Percentiles rank a stretch among this genome's conserved stretches.
phyloP scores from a whole-genome alignment of 2,797 vertebrate species.

The Coreius guichenoti region DNA sequence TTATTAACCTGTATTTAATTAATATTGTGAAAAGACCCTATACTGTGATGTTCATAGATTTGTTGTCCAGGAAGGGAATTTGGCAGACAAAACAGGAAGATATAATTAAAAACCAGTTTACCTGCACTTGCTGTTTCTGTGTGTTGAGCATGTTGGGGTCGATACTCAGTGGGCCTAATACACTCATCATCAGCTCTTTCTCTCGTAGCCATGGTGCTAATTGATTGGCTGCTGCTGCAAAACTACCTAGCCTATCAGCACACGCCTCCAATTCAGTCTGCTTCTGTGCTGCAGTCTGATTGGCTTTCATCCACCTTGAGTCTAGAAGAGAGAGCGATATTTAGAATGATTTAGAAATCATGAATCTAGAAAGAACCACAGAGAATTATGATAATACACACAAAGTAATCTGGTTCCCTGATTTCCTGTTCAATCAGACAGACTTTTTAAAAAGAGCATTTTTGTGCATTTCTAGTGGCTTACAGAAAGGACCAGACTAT shows the following conservation, averaged over 20 bases:
- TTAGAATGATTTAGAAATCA: background rate
- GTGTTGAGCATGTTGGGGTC: slow-evolving; percentile 98
- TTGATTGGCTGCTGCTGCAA: slow-evolving; percentile 88
- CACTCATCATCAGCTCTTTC: slow-evolving; percentile 99
- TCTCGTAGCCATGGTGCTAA: slow-evolving; percentile 94
- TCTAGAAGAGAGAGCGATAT: slow-evolving; percentile 73
- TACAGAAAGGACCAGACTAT: background rate
- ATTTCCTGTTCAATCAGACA: background rate
- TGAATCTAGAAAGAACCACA: background rate
- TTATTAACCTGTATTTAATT: background rate
- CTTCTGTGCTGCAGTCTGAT: slow-evolving; percentile 84
- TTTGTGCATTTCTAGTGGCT: background rate
- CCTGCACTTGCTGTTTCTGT: slow-evolving; percentile 98
- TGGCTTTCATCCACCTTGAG: slow-evolving; percentile 88
- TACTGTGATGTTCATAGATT: background rate
- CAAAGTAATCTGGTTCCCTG: background rate
- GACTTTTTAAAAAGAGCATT: background rate
- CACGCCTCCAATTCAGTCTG: slow-evolving; percentile 94
- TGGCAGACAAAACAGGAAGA: background rate
- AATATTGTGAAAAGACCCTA: background rate
- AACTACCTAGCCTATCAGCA: slow-evolving; percentile 88
- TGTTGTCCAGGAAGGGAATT: background rate
- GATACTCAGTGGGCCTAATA: slow-evolving; percentile 94
- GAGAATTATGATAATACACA: background rate
- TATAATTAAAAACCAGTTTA: slow-evolving; percentile 64